These are phyloP conservation scores for Tetheella fluctuosa DNA, from an alignment of 2,888 invertebrate species.

Conservation along the genomic window DNA sequence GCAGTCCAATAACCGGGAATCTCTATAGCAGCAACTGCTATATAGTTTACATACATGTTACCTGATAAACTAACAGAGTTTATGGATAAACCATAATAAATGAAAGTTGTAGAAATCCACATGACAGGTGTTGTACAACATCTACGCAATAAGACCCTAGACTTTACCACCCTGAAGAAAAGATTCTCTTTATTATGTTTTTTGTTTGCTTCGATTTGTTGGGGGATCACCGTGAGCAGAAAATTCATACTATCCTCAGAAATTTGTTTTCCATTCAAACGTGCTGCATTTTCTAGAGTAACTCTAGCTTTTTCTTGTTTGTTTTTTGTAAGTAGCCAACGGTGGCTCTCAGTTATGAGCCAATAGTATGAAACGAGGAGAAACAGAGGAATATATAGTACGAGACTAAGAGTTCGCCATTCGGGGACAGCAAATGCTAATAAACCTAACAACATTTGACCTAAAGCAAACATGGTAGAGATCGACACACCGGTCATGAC, in stretches of 20 bases:
- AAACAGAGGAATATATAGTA: constrained; percentile 87
- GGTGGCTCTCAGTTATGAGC: constrained; percentile 88
- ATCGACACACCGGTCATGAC: constrained; percentile 89
- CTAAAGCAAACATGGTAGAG: constrained; percentile 88
- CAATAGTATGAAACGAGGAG: constrained; percentile 87
- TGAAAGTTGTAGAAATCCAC: constrained; percentile 90
- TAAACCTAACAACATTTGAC: constrained; percentile 87
- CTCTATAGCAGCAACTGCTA: constrained; percentile 83
- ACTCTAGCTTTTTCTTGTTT: constrained; percentile 84
- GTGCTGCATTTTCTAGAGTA: constrained; percentile 85
- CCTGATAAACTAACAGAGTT: constrained; percentile 88
- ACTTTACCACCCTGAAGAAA: constrained; percentile 75
- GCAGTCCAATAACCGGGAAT: constrained; percentile 86
- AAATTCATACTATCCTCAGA: constrained; percentile 72
- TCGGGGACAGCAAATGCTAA: constrained; percentile 86
- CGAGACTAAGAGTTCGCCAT: constrained; percentile 87
- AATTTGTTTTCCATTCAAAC: constrained; percentile 83
- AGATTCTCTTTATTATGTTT: constrained; percentile 44
- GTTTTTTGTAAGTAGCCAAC: constrained; percentile 90
- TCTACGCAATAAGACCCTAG: constrained; percentile 81
- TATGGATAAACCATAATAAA: constrained; percentile 90
- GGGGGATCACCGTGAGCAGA: constrained; percentile 60
- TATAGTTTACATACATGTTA: constrained; percentile 88
- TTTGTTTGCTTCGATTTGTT: constrained; percentile 41
- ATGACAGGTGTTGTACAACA: constrained; percentile 88